Conservation (phyloP, 2,797 vertebrate species). For the Varecia variegata region DNA sequence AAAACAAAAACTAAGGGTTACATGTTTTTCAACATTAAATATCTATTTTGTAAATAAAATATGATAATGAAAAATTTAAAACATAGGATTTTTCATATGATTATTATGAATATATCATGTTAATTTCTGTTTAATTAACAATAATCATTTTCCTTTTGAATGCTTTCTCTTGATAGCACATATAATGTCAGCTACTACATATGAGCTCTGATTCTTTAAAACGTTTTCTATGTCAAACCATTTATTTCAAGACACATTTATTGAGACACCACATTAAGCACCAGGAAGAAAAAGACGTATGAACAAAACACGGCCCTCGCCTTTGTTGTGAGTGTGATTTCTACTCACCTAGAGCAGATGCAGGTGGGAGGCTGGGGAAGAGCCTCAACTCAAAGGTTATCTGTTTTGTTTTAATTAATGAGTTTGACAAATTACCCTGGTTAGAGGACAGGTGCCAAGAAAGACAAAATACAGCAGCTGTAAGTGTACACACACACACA, state of each 20-base stretch:
- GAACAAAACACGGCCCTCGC: not conserved
- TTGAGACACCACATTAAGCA: not conserved
- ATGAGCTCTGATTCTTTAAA: not conserved
- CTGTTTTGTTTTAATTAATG: slow-evolving; percentile 41
- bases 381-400: not conserved
- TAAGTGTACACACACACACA: not conserved
- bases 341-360: not conserved
- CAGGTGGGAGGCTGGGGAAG: not conserved
- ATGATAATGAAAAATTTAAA: not conserved
- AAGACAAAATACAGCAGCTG: slow-evolving; percentile 16
- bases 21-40: not conserved
- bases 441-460: not conserved
- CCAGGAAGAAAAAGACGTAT: not conserved
- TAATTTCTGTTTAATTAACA: not conserved
- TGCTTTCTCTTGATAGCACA: not conserved
- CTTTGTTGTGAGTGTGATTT: not conserved
- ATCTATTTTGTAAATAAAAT: not conserved
- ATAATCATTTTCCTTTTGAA: not conserved
- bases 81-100: not conserved
- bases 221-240: not conserved
- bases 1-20: not conserved
- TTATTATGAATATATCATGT: not conserved
- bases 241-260: not conserved
- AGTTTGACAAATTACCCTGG: slow-evolving; percentile 2
- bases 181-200: not conserved